A percentile compares a stretch with the other conserved stretches of the same genome.
Conservation (phyloP, 2,797 vertebrate genomes). For the Molossus molossus region DNA sequence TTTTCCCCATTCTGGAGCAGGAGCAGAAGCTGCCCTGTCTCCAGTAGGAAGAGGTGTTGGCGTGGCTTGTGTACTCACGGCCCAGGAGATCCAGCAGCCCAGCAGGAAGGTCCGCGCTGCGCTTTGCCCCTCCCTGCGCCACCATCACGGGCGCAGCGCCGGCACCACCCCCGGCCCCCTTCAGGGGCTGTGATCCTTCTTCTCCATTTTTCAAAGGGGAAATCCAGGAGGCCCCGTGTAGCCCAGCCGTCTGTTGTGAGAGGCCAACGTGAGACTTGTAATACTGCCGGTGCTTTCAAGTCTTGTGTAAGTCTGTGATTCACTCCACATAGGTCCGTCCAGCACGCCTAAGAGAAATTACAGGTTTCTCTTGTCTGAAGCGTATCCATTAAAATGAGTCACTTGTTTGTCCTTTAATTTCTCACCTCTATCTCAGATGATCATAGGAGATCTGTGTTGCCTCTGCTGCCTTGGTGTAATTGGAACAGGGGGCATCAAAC, state of each 20-base stretch:
- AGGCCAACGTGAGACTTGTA: slow-evolving; percentile 58
- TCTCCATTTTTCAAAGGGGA: slow-evolving; percentile 28
- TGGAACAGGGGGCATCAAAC: background rate
- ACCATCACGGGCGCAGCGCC: background rate
- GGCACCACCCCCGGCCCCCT: background rate
- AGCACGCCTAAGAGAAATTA: slow-evolving; percentile 84
- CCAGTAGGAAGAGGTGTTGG: background rate
- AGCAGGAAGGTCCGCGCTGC: background rate
- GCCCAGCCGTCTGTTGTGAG: background rate
- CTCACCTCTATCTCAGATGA: slow-evolving; percentile 63
- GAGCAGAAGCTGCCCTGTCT: background rate
- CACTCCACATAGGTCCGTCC: slow-evolving; percentile 69
- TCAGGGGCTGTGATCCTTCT: background rate
- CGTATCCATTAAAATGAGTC: slow-evolving; percentile 81
- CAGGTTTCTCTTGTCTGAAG: slow-evolving; percentile 85
- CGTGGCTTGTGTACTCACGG: slow-evolving; percentile 71
- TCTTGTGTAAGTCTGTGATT: slow-evolving; percentile 83
- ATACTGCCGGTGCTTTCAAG: slow-evolving; percentile 25
- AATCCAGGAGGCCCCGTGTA: background rate
- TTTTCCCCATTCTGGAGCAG: background rate
- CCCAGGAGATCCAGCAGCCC: slow-evolving; percentile 30
- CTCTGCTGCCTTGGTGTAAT: background rate
- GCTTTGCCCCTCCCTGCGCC: background rate
- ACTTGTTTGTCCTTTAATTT: slow-evolving; percentile 79
- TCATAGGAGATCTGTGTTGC: slow-evolving; percentile 1